Evolutionary conservation across 2,888 invertebrate genomes (phyloP).

Genomic region (Sceliomorpha sp.): DNA sequence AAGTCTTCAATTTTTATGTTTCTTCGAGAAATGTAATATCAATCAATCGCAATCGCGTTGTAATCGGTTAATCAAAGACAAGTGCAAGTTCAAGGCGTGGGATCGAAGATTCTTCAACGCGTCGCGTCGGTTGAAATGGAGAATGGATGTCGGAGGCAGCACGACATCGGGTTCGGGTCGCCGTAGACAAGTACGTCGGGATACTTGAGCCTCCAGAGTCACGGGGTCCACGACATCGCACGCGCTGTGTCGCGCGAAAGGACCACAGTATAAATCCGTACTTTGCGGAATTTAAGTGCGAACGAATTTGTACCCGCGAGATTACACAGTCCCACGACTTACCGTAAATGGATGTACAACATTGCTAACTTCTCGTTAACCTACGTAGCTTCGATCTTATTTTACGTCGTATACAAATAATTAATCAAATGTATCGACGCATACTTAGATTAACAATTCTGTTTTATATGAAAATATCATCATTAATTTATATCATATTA

Average conservation of each 20-base stretch:
- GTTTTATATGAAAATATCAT: no score
- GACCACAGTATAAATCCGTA: slow-evolving; percentile 65
- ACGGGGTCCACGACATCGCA: slow-evolving; percentile 45
- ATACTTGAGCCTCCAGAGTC: slow-evolving; percentile 54
- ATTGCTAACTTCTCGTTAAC: slow-evolving; percentile 45
- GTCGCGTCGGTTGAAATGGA: slow-evolving; percentile 65
- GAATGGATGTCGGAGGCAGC: slow-evolving; percentile 64
- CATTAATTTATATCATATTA: no score
- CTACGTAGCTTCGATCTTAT: slow-evolving; percentile 42
- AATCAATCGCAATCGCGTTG: no score
- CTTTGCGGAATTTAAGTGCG: slow-evolving; percentile 75
- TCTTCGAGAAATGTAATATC: no score
- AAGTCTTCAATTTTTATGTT: no score
- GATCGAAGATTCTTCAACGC: slow-evolving; percentile 49
- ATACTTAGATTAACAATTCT: no score
- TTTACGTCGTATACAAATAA: slow-evolving; percentile 18
- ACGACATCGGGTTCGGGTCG: slow-evolving; percentile 41
- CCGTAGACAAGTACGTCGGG: slow-evolving; percentile 50
- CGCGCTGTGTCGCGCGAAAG: slow-evolving; percentile 49
- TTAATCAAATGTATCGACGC: no score
- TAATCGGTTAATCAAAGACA: no score
- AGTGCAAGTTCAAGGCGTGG: slow-evolving; percentile 48
- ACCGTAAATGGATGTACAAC: slow-evolving; percentile 78
- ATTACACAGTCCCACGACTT: slow-evolving; percentile 73
- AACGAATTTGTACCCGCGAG: slow-evolving; percentile 78